Evolutionary conservation across 2,113 vertebrate species (phyloP).

Genomic region (Bubo scandiacus): DNA sequence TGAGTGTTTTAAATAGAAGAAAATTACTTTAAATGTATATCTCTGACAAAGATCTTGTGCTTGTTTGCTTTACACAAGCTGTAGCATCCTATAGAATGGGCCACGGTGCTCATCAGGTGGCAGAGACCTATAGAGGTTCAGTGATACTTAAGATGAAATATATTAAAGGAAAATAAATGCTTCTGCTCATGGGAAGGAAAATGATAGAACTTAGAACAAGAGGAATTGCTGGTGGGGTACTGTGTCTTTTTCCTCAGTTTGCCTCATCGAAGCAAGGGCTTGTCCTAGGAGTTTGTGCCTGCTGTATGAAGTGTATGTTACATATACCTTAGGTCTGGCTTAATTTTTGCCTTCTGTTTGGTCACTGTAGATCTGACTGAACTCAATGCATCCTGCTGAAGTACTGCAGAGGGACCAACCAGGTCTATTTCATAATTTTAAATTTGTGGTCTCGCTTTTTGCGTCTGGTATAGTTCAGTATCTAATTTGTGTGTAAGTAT

Average conservation of each 20-base stretch:
- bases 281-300: neutral
- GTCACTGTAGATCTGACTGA: neutral
- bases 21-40: neutral
- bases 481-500: neutral
- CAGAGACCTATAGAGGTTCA: neutral
- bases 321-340: neutral
- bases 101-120: neutral
- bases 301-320: neutral
- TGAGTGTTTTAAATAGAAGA: neutral
- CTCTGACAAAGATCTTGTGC: neutral
- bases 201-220: neutral
- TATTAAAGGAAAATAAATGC: neutral
- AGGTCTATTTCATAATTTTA: neutral
- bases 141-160: neutral
- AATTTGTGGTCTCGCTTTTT: neutral
- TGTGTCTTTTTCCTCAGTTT: neutral
- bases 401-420: neutral
- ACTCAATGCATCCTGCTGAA: neutral
- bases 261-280: neutral
- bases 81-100: neutral
- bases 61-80: neutral
- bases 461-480: neutral
- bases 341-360: neutral
- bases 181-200: neutral
- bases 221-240: neutral